Base-by-base conservation (phyloP, 2,888 invertebrate genomes). In the Alentia gelatinosa region DNA sequence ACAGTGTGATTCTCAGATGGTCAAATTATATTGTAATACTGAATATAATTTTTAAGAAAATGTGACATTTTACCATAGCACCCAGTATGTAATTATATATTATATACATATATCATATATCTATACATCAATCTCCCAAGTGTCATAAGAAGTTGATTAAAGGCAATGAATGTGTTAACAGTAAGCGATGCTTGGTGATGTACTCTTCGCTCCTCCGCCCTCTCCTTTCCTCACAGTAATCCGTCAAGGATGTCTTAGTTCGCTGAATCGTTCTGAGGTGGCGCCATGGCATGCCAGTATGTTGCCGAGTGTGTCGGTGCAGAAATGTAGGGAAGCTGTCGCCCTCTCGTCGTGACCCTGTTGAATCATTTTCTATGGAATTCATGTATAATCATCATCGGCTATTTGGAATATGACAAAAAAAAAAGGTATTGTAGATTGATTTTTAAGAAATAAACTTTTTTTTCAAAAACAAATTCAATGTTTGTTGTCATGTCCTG, bases 401-500 rank as follows among this genome's bases (percentile, higher is more conserved):
- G 47, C 86, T 86, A 86, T 86, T 86, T 89, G 89, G 68, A 63
- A 63, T 63, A 89, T 63, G 63, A 39, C 39, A 19, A 86, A 88
- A 89, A 35, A 56, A 56, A 89, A 63, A 33, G 23, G 39, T 63
- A 56, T 89, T 56, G 68, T 89, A 89, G 89, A 63, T 68, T 89
- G 63, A 89, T 89, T 89, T 63, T 89, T 68, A 63, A 89, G 68
- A 89, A 89, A 89, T 89, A 89, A 89, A 89, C 40, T 23, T 50
- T 89, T 89, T 89, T 63, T 89, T 63, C 56, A 89, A 63, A 89
- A 30, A 50, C 56, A 50, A 19, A 15, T 47, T 23, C 33, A 30
- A 3, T 42, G 56, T 50, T 50, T n/a, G n/a, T n/a, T n/a, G n/a
- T n/a, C n/a, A n/a, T n/a, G n/a, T n/a, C n/a, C n/a, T n/a, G n/a